phyloP scores from a whole-genome alignment of 2,113 vertebrate genomes.

The Corvus hawaiiensis region DNA sequence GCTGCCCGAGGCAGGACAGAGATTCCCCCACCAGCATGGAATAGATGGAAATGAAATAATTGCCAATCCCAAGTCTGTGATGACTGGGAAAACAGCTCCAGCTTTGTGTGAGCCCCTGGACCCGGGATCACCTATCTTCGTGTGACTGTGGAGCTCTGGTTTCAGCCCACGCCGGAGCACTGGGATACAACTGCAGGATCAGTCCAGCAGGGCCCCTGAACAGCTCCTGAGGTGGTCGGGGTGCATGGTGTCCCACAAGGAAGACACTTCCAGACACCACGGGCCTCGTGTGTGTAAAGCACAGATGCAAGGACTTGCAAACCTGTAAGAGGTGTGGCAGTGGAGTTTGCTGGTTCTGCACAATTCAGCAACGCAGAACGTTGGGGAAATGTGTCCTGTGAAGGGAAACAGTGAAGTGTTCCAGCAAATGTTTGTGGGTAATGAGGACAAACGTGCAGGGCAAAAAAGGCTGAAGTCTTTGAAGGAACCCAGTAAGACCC shows the following conservation, averaged over 20 bases:
- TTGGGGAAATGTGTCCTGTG: neutral
- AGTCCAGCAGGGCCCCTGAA: neutral
- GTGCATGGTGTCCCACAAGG: neutral
- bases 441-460: neutral
- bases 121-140: neutral
- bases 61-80: neutral
- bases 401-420: neutral
- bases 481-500: neutral
- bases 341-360: neutral
- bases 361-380: neutral
- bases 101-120: neutral
- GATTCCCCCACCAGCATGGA: neutral
- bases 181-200: neutral
- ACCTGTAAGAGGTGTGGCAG: neutral
- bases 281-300: neutral
- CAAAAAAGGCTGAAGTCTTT: neutral
- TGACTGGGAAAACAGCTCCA: neutral
- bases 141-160: neutral
- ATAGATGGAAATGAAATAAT: neutral
- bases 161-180: neutral
- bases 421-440: neutral
- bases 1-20: accelerated
- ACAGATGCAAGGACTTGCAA: neutral
- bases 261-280: neutral
- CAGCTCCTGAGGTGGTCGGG: neutral